phyloP scores from a whole-genome alignment of 2,113 vertebrate species.

The Stegastes partitus region DNA sequence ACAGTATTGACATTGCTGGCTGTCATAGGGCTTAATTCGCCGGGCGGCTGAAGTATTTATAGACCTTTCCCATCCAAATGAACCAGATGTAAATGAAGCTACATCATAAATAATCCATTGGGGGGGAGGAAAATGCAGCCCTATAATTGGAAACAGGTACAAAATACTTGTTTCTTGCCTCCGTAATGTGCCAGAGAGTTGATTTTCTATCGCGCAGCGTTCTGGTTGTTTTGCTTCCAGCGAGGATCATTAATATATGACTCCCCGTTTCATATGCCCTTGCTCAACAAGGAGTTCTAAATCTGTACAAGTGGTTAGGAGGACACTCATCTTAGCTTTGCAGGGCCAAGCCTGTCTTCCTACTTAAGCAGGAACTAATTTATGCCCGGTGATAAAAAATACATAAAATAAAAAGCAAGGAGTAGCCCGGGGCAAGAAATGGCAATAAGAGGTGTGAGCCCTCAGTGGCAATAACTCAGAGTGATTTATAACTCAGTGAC shows the following conservation, averaged over 20 bases:
- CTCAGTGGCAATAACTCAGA: constrained; percentile 53
- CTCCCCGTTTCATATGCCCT: constrained; percentile 62
- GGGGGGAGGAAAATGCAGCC: constrained; percentile 2
- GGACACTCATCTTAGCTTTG: constrained; percentile 63
- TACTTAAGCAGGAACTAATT: constrained; percentile 67
- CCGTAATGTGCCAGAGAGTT: constrained; percentile 35
- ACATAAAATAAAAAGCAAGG: constrained; percentile 76
- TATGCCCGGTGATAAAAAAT: constrained; percentile 75
- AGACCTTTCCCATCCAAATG: constrained; percentile 35
- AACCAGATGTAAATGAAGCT: constrained; percentile 62
- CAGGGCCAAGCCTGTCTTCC: constrained; percentile 44
- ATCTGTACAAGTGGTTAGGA: constrained; percentile 60
- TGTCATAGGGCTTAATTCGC: constrained; percentile 62
- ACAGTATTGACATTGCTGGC: constrained; percentile 36
- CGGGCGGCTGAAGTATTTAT: constrained; percentile 63
- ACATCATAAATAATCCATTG: constrained; percentile 62
- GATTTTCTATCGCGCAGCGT: constrained; percentile 37
- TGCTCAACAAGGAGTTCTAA: constrained; percentile 70
- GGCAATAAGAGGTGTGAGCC: constrained; percentile 61
- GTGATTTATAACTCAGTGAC: constrained; percentile 65
- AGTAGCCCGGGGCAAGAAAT: constrained; percentile 58
- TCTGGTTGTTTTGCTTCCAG: constrained; percentile 51
- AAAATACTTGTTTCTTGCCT: constrained; percentile 53
- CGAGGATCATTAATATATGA: constrained; percentile 70
- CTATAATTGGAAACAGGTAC: constrained; percentile 60